Evolutionary conservation across 2,888 invertebrate genomes (phyloP).

Genomic region (Scrobipalpa costella): DNA sequence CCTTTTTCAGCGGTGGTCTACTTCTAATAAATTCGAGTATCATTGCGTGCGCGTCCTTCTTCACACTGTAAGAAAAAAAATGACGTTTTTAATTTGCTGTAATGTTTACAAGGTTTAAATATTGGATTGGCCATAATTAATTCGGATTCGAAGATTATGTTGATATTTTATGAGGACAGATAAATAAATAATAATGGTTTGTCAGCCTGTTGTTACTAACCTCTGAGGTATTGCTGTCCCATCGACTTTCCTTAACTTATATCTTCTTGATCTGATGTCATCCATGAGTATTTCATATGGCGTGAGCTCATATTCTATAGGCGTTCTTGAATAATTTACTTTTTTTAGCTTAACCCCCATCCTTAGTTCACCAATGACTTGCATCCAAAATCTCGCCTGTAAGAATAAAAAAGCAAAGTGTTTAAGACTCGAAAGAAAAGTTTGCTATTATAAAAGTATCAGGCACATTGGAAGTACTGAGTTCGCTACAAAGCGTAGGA

Average conservation of each 20-base stretch:
- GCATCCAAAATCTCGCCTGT: slow-evolving; percentile 97
- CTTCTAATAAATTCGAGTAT: slow-evolving; percentile 98
- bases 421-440: slow-evolving; percentile 30
- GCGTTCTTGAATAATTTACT: slow-evolving; percentile 86
- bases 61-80: slow-evolving; percentile 81
- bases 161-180: too few relatives aligned
- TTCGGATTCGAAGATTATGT: too few relatives aligned
- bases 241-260: slow-evolving; percentile 93
- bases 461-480: slow-evolving; percentile 40
- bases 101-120: too few relatives aligned
- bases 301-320: slow-evolving; percentile 95
- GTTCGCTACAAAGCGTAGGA: background rate
- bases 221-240: slow-evolving; percentile 87
- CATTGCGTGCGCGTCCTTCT: slow-evolving; percentile 96
- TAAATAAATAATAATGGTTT: background rate
- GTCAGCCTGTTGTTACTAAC: slow-evolving; percentile 45
- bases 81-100: background rate
- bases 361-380: slow-evolving; percentile 95
- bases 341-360: slow-evolving; percentile 97
- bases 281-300: slow-evolving; percentile 98
- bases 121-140: too few relatives aligned
- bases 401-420: slow-evolving; percentile 38
- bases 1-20: slow-evolving; percentile 95
- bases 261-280: slow-evolving; percentile 94
- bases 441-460: slow-evolving; percentile 48